A percentile compares a stretch with the other conserved stretches of the same genome.
Evolutionary conservation across 2,888 invertebrate species (phyloP).

Genomic region (Drosophila kanekoi): DNA sequence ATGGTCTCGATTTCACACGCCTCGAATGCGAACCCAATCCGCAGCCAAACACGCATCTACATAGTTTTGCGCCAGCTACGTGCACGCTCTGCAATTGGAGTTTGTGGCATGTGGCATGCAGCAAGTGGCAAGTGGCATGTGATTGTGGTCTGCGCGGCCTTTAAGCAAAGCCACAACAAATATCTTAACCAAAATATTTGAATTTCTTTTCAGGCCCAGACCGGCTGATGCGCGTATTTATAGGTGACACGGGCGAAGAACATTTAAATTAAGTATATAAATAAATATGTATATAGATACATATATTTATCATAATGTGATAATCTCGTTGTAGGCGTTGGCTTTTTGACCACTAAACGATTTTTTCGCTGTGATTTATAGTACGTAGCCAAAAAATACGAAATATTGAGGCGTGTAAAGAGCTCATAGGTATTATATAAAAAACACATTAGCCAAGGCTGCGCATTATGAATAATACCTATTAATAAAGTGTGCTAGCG

Average conservation of each 20-base stretch:
- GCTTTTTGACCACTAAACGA: constrained; percentile 35
- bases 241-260: constrained; percentile 9
- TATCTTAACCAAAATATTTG: constrained; percentile 8
- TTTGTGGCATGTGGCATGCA: constrained; percentile 11
- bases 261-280: constrained; percentile 17
- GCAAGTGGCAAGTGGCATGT: constrained; percentile 26
- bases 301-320: constrained; percentile 33
- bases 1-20: constrained; percentile 77
- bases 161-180: constrained; percentile 17
- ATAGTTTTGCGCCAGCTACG: constrained; percentile 31
- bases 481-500: constrained; percentile 37
- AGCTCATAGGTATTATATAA: constrained; percentile 35
- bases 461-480: constrained; percentile 61
- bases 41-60: constrained; percentile 39
- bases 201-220: constrained; percentile 36
- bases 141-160: constrained; percentile 33
- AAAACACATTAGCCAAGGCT: constrained; percentile 56
- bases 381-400: constrained; percentile 3
- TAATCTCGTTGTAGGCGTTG: constrained; percentile 52
- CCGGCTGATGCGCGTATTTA: constrained; percentile 38
- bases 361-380: constrained; percentile 28
- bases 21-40: constrained; percentile 32
- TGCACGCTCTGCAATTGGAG: constrained; percentile 23
- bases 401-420: constrained; percentile 20
- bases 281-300: constrained; percentile 17